These are phyloP conservation scores for Neosilurus hyrtlii DNA, from an alignment of 2,797 vertebrate genomes.

Conservation along the genomic window DNA sequence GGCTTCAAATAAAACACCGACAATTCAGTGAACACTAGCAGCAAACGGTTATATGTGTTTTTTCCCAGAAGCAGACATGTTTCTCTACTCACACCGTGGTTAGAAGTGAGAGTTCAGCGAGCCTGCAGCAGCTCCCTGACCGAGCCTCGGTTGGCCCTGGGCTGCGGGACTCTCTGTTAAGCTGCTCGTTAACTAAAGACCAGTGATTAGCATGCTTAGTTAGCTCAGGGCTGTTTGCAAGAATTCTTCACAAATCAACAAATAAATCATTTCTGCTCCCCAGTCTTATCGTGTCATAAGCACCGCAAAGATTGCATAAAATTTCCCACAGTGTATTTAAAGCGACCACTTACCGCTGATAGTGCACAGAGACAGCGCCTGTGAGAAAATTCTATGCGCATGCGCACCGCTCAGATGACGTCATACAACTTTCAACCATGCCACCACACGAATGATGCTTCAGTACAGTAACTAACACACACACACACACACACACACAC, in stretches of 20 bases:
- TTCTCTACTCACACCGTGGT: not conserved
- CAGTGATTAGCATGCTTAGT: not conserved
- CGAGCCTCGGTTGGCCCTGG: not conserved
- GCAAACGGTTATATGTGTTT: not conserved
- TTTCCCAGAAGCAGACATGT: not conserved
- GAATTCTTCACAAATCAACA: not conserved
- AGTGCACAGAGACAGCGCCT: not conserved
- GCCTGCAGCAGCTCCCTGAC: too few species aligned
- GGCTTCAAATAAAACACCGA: not conserved
- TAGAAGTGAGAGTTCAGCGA: too few species aligned
- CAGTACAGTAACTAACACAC: too few species aligned
- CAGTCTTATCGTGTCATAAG: not conserved
- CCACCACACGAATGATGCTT: too few species aligned
- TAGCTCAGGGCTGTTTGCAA: not conserved
- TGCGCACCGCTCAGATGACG: not conserved
- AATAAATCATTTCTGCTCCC: not conserved
- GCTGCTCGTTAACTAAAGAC: constrained; percentile 5
- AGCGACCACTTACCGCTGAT: constrained; percentile 2
- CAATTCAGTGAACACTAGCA: too few species aligned
- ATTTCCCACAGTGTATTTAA: not conserved
- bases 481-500: too few species aligned
- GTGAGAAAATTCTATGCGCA: not conserved
- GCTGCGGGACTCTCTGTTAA: constrained; percentile 18
- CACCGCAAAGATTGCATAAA: not conserved
- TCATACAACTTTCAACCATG: not conserved